A percentile compares a stretch with the other conserved stretches of the same genome.
These are phyloP conservation scores for Ostrea denselamellosa DNA, from an alignment of 1,140 invertebrate species.

Conservation along the genomic window DNA sequence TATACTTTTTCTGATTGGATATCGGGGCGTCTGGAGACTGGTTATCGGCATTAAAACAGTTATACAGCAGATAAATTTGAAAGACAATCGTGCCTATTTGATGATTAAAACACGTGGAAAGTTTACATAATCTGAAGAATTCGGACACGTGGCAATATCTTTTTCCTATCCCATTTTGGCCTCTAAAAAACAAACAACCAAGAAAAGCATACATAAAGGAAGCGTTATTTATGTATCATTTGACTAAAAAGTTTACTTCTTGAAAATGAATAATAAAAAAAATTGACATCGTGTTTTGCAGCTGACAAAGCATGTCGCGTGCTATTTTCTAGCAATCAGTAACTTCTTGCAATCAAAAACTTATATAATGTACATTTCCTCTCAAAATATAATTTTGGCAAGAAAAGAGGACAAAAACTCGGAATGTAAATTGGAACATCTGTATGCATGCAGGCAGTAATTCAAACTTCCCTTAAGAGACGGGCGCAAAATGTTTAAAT, in stretches of 20 bases:
- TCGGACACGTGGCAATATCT: not conserved
- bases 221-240: not conserved
- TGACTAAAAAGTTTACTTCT: not conserved
- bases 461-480: not conserved
- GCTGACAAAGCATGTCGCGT: constrained; percentile 7
- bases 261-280: not conserved
- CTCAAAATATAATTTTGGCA: constrained; percentile 25
- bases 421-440: constrained; percentile 24
- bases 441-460: not conserved
- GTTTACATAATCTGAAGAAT: not conserved
- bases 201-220: not conserved
- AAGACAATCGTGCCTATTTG: too few species aligned
- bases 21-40: too few species aligned
- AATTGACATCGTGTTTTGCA: not conserved
- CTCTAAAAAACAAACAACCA: not conserved
- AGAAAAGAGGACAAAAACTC: not conserved
- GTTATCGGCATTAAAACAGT: too few species aligned
- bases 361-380: constrained; percentile 4
- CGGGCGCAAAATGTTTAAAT: not conserved
- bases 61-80: too few species aligned
- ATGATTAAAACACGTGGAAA: not conserved
- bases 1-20: too few species aligned
- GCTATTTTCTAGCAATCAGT: constrained; percentile 23
- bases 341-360: constrained; percentile 19
- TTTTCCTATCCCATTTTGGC: not conserved